Evolutionary conservation across 1,140 invertebrate species (phyloP).

Genomic region (Euwallacea similis): DNA sequence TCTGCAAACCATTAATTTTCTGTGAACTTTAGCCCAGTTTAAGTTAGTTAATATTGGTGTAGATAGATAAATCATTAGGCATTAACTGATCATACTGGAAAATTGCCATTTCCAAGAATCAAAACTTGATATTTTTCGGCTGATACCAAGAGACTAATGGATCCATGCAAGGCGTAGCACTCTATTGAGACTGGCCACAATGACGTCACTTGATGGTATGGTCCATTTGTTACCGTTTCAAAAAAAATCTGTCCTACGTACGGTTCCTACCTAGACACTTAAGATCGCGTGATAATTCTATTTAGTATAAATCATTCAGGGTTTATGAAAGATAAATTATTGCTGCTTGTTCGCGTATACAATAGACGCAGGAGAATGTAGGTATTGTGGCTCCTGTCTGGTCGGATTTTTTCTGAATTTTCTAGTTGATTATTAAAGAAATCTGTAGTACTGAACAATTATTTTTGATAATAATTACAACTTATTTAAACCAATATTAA

Average conservation of each 20-base stretch:
- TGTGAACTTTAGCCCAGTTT: no score
- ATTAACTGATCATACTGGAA: no score
- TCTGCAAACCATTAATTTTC: no score
- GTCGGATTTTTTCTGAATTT: neutral
- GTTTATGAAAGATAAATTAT: constrained; percentile 35
- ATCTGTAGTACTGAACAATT: neutral
- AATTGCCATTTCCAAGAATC: no score
- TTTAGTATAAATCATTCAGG: constrained; percentile 33
- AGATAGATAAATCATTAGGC: no score
- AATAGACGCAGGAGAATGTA: constrained; percentile 11
- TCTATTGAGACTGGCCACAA: neutral
- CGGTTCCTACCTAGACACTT: constrained; percentile 27
- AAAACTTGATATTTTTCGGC: no score
- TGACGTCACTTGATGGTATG: constrained; percentile 25
- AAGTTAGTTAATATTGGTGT: no score
- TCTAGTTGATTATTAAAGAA: neutral
- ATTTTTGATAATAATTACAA: neutral
- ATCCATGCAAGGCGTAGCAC: no score
- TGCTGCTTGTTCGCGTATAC: constrained; percentile 16
- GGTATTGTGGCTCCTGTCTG: constrained; percentile 12
- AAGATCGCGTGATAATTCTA: constrained; percentile 27
- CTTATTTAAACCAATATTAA: neutral
- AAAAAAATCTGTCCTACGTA: constrained; percentile 30
- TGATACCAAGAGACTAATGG: no score
- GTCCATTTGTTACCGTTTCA: constrained; percentile 27